These are phyloP conservation scores for Siphlonurus alternatus DNA, from an alignment of 2,888 invertebrate genomes.

Conservation along the genomic window DNA sequence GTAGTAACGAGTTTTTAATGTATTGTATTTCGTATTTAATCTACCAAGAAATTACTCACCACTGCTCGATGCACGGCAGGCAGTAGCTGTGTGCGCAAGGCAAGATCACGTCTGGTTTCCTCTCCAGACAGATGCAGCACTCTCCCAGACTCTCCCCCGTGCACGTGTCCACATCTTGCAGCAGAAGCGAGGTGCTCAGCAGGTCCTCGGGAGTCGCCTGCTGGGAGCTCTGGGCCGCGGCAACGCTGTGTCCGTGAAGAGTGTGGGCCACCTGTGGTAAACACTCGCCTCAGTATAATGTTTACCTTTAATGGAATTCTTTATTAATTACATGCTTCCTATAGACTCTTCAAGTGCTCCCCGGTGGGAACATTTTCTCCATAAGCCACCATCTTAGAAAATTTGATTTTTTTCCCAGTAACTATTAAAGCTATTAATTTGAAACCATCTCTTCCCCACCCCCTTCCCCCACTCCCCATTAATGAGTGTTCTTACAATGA, in stretches of 20 bases:
- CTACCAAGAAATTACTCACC: too few species aligned
- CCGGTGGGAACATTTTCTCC: too few species aligned
- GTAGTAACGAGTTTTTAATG: too few species aligned
- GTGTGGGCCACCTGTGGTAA: slow-evolving; percentile 24
- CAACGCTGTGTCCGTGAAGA: slow-evolving; percentile 30
- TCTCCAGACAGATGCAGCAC: slow-evolving; percentile 56
- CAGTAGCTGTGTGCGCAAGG: slow-evolving; percentile 57
- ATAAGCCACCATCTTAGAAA: too few species aligned
- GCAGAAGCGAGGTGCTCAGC: slow-evolving; percentile 25
- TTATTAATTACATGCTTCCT: not conserved
- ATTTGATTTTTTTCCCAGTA: too few species aligned
- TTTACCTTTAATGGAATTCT: too few species aligned
- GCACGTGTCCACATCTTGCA: slow-evolving; percentile 16
- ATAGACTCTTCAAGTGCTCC: slow-evolving; percentile 2
- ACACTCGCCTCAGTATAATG: too few species aligned
- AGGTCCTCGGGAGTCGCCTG: slow-evolving; percentile 21
- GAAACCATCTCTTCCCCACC: too few species aligned
- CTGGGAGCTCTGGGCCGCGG: slow-evolving; percentile 20
- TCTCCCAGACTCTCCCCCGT: slow-evolving; percentile 30
- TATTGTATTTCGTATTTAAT: too few species aligned
- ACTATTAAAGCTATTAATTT: too few species aligned
- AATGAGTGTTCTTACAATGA: too few species aligned
- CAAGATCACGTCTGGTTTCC: slow-evolving; percentile 45
- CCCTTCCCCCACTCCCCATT: too few species aligned
- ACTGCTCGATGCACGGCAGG: slow-evolving; percentile 50